Evolutionary conservation across 2,888 invertebrate genomes (phyloP), one percentile per base, ranked within the genome.

Genomic region (Empis livida): DNA sequence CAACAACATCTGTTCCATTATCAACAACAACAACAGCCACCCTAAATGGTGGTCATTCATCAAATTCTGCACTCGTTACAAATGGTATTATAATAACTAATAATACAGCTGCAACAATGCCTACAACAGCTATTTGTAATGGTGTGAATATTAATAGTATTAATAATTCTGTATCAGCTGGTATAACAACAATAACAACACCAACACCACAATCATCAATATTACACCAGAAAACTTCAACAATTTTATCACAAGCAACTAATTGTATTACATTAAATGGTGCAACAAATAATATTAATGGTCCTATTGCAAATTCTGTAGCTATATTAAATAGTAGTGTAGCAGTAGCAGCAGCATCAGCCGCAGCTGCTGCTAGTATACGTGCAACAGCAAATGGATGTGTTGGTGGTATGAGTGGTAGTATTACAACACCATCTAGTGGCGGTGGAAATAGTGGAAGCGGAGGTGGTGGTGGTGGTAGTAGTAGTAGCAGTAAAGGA

Each of bases 401-500:
- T 32, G 35, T 51, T 27, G 47, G 49, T 35, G 47, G 44, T 30
- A 42, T 30, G 5, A 47, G 43, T 46, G 44, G 39, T 40, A 35
- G 20, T 45, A 39, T 38, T 10, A 40, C 20, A 37, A 32, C 23
- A 1, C 16, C 43, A 20, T 20, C 16, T 9, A 37, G 11, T 31
- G 11, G 46, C 35, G 44, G 44, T 10, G 14, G n/a, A 13, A 23
- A 13, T 11, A 17, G 30, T 27, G 14, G 10, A 13, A n/a, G 17
- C 6, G n/a, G 41, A 9, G 10, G 39, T 13, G 32, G 44, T 16
- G 13, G 45, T 9, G 23, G 13, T 16, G 13, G n/a, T 15, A 32
- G 42, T 15, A 11, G 43, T n/a, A 39, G 41, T 16, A 23, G 42
- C 6, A 44, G 71, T 62, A 59, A 63, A 51, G 71, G 72, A 48